Percentiles rank a stretch among this genome's conserved stretches.
These are phyloP conservation scores for Bovichtus variegatus DNA, from an alignment of 2,797 vertebrate species.

Conservation along the genomic window DNA sequence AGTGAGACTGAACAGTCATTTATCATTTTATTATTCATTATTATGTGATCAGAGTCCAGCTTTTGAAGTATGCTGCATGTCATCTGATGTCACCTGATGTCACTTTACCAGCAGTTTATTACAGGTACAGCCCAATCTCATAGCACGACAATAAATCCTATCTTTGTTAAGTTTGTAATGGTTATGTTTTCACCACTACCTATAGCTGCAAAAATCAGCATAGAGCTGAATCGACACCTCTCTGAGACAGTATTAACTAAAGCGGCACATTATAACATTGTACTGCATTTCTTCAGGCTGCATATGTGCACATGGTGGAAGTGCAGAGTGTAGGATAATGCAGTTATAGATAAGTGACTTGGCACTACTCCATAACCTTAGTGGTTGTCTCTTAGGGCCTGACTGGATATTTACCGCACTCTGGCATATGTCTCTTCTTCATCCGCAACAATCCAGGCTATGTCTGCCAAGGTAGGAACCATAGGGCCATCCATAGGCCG, in stretches of 20 bases:
- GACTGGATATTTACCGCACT: conserved; percentile 88
- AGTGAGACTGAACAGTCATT: background rate
- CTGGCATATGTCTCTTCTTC: conserved; percentile 98
- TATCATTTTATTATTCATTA: background rate
- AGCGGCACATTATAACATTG: background rate
- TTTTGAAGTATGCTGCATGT: background rate
- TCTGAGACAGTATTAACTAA: background rate
- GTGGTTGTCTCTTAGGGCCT: background rate
- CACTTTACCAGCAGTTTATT: too few relatives aligned
- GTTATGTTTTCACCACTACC: background rate
- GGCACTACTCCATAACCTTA: conserved; percentile 5
- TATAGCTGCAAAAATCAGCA: background rate
- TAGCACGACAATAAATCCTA: background rate
- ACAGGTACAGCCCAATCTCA: background rate
- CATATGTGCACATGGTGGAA: background rate
- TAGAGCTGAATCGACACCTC: background rate
- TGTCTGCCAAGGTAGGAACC: conserved; percentile 96
- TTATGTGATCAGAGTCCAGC: background rate
- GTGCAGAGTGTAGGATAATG: background rate
- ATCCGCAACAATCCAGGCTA: conserved; percentile 97
- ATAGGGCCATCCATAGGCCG: conserved; percentile 88
- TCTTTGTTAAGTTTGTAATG: background rate
- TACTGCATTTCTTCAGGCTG: background rate
- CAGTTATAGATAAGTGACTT: background rate
- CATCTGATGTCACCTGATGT: background rate